Percentiles rank a stretch among this genome's conserved stretches.
phyloP scores from a whole-genome alignment of 2,888 invertebrate species.

The Syritta pipiens region DNA sequence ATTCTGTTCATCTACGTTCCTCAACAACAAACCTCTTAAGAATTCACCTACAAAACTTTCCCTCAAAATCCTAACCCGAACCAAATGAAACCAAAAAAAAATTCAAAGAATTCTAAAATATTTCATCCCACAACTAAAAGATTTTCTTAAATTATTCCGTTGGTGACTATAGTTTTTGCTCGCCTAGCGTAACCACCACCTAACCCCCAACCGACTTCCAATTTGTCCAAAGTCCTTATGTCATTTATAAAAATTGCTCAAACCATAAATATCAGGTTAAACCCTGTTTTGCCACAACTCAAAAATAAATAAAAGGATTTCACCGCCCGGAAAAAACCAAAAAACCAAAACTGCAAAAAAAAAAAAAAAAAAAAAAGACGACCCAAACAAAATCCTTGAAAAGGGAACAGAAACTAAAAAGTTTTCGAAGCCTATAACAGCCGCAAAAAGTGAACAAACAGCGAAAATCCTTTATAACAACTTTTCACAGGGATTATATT shows the following conservation, averaged over 20 bases:
- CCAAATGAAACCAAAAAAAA: too few species aligned
- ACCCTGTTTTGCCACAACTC: conserved; percentile 63
- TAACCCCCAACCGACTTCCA: too few species aligned
- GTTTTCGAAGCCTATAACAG: conserved; percentile 67
- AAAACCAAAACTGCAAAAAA: too few species aligned
- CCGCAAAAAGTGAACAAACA: conserved; percentile 69
- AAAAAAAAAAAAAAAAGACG: conserved; percentile 18
- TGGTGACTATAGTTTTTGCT: too few species aligned
- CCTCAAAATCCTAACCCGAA: too few species aligned
- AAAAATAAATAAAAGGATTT: conserved; percentile 67
- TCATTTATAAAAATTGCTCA: conserved; percentile 62
- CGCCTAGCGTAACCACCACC: too few species aligned
- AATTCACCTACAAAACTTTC: too few species aligned
- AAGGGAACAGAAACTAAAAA: conserved; percentile 42
- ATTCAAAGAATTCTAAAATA: too few species aligned
- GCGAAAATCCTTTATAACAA: conserved; percentile 69
- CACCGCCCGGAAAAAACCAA: conserved; percentile 16
- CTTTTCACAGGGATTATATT: conserved; percentile 65
- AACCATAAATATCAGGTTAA: conserved; percentile 68
- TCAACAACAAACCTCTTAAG: too few species aligned
- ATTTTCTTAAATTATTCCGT: too few species aligned
- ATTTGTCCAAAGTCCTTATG: conserved; percentile 61
- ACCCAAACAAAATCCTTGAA: conserved; percentile 39
- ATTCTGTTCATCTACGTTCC: too few species aligned
- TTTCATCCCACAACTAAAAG: too few species aligned